Conservation (phyloP, 2,888 invertebrate species). For the Gortyna flavago region DNA sequence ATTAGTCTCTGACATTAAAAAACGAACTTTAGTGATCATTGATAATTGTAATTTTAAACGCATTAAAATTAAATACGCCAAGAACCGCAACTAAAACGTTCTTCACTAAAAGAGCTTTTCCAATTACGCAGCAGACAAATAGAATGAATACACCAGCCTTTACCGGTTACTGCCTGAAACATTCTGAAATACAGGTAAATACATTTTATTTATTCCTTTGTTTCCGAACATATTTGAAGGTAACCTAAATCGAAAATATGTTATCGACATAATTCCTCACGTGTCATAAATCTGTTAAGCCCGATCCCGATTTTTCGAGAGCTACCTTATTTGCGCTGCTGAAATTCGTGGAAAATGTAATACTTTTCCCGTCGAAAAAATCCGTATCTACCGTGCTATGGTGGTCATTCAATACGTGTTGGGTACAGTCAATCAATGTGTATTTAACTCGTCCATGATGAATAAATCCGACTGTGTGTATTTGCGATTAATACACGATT, state of each 20-base stretch:
- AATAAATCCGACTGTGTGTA: neutral
- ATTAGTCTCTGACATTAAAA: too few relatives aligned
- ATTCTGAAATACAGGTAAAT: constrained; percentile 14
- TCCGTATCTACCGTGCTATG: neutral
- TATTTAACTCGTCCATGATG: neutral
- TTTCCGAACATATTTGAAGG: constrained; percentile 8
- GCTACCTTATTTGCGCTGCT: neutral
- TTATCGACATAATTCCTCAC: constrained; percentile 21
- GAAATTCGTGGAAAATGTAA: constrained; percentile 5
- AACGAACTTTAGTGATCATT: too few relatives aligned
- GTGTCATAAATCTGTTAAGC: constrained; percentile 20
- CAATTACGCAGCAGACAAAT: neutral
- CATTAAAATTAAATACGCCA: neutral
- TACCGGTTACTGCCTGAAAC: constrained; percentile 1
- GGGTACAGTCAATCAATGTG: neutral
- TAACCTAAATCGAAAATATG: constrained; percentile 21
- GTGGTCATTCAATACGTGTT: neutral
- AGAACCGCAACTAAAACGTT: neutral
- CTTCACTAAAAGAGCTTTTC: neutral
- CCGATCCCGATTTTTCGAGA: neutral
- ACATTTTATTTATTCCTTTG: constrained; percentile 9
- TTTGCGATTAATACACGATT: neutral
- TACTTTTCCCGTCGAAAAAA: neutral
- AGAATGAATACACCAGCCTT: neutral
- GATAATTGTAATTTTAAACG: neutral